phyloP scores from a whole-genome alignment of 2,888 invertebrate species.

The Pyrrhosoma nymphula region DNA sequence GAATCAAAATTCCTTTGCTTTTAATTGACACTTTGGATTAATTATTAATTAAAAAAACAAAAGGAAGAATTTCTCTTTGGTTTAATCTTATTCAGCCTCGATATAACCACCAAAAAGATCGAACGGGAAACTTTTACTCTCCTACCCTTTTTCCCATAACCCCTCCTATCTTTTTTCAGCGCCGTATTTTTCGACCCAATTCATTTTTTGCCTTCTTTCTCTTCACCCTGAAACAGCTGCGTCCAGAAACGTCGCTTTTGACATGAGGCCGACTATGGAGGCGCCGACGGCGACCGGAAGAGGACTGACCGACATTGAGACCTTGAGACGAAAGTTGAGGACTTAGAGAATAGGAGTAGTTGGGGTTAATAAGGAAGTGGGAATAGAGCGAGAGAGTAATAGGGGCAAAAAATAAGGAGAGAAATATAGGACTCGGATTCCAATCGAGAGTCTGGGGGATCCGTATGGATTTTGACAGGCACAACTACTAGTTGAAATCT shows the following conservation, averaged over 20 bases:
- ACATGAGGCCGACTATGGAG: neutral
- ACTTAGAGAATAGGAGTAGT: neutral
- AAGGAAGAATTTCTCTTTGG: too few relatives aligned
- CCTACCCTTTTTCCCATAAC: neutral
- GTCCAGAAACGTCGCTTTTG: neutral
- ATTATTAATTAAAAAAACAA: too few relatives aligned
- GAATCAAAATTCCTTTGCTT: too few relatives aligned
- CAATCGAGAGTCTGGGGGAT: neutral
- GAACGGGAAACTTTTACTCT: too few relatives aligned
- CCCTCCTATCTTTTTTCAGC: neutral
- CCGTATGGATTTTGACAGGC: neutral
- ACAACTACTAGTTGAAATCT: neutral
- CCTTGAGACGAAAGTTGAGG: neutral
- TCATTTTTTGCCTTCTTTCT: too few relatives aligned
- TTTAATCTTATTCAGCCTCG: too few relatives aligned
- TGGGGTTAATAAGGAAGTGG: neutral
- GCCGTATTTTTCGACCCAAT: too few relatives aligned
- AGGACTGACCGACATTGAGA: neutral
- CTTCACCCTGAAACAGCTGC: neutral
- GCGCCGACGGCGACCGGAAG: neutral
- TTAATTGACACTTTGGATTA: too few relatives aligned
- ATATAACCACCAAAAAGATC: too few relatives aligned
- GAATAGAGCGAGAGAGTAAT: neutral
- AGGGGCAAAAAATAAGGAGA: neutral
- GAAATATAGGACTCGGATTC: neutral